Conservation (phyloP, 2,797 vertebrate genomes). For the Onychomys torridus region DNA sequence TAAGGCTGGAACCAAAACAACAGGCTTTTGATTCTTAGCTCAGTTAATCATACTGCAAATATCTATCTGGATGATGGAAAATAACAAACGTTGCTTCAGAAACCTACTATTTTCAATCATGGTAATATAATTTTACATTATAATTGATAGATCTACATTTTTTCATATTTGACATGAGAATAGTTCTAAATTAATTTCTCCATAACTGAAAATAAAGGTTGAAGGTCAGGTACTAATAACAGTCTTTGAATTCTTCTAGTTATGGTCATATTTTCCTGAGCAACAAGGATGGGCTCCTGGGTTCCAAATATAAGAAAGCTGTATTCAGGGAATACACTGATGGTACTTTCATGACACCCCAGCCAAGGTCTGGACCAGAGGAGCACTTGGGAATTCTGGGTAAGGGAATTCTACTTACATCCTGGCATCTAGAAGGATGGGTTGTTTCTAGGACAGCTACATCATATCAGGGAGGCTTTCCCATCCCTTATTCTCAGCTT, state of each 20-base stretch:
- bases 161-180: conserved; percentile 4
- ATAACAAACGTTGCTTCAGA: background rate
- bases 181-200: conserved; percentile 17
- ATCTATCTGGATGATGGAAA: conserved; percentile 29
- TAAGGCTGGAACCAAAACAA: background rate
- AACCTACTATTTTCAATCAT: conserved; percentile 7
- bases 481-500: background rate
- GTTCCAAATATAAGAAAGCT: conserved; percentile 89
- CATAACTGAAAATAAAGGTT: conserved; percentile 31
- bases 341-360: conserved; percentile 86
- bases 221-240: conserved; percentile 48
- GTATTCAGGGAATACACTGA: conserved; percentile 89
- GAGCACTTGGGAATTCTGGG: conserved; percentile 89
- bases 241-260: conserved; percentile 82
- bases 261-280: conserved; percentile 87
- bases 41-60: conserved; percentile 45
- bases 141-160: background rate
- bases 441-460: background rate
- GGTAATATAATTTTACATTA: background rate
- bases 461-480: background rate
- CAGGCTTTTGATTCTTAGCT: conserved; percentile 16
- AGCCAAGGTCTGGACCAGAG: conserved; percentile 75
- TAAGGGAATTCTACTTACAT: conserved; percentile 78
- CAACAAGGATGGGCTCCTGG: conserved; percentile 84
- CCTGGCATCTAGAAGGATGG: background rate